A percentile compares a stretch with the other conserved stretches of the same genome.
Evolutionary conservation across 2,888 invertebrate species (phyloP).

Genomic region (Unio delphinus): DNA sequence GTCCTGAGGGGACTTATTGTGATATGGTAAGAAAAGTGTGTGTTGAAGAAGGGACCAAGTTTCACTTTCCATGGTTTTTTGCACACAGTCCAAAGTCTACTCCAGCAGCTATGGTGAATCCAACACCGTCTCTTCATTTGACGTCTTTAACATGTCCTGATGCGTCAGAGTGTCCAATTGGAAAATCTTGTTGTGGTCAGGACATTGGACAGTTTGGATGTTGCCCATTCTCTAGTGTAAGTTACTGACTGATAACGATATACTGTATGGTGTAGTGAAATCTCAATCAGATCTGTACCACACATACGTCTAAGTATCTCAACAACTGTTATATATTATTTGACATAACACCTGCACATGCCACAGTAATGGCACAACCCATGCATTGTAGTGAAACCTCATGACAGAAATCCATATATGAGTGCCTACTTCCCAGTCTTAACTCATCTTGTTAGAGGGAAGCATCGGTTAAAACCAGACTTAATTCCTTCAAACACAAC

Average conservation of each 20-base stretch:
- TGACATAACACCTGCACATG: too few relatives aligned
- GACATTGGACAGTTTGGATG: slow-evolving; percentile 56
- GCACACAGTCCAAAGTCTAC: slow-evolving; percentile 15
- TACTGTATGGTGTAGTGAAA: too few relatives aligned
- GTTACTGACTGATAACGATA: background rate
- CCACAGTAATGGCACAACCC: too few relatives aligned
- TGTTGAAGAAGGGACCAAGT: slow-evolving; percentile 5
- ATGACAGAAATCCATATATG: too few relatives aligned
- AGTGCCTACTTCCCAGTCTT: too few relatives aligned
- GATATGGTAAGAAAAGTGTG: slow-evolving; percentile 22
- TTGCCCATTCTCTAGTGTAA: slow-evolving; percentile 61
- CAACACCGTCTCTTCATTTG: slow-evolving; percentile 14
- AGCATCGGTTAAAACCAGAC: too few relatives aligned
- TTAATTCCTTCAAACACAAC: too few relatives aligned
- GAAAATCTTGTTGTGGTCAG: slow-evolving; percentile 60
- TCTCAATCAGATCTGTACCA: too few relatives aligned
- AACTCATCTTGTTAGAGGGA: too few relatives aligned
- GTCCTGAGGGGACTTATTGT: slow-evolving; percentile 52
- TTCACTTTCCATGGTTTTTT: slow-evolving; percentile 12
- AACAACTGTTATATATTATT: too few relatives aligned
- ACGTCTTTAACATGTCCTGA: slow-evolving; percentile 34
- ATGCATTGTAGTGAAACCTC: too few relatives aligned
- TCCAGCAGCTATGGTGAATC: slow-evolving; percentile 20
- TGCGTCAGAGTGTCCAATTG: slow-evolving; percentile 43
- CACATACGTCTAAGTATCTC: too few relatives aligned